Conservation (phyloP, 2,113 vertebrate genomes). For the Calidris pygmaea region DNA sequence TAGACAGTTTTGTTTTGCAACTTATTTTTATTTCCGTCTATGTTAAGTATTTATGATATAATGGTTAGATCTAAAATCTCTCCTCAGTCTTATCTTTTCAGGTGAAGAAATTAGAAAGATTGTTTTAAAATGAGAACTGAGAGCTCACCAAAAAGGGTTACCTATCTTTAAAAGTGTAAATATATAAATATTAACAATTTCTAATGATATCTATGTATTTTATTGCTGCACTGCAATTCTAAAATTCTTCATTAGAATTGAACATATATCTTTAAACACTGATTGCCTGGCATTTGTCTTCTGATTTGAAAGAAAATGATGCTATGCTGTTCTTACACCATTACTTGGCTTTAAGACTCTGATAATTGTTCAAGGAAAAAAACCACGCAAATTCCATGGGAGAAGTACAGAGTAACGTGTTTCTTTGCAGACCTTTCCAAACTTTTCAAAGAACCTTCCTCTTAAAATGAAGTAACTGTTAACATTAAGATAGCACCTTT, state of each 20-base stretch:
- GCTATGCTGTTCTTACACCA: background rate
- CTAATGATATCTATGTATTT: background rate
- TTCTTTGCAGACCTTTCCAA: background rate
- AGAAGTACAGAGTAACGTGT: background rate
- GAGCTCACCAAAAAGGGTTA: background rate
- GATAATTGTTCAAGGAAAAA: background rate
- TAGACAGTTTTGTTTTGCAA: rapidly evolving
- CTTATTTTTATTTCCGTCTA: background rate
- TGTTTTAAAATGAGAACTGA: background rate
- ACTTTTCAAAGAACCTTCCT: background rate
- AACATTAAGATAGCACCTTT: background rate
- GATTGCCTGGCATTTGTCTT: background rate
- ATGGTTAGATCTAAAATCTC: background rate
- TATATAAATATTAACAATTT: background rate
- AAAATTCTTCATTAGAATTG: background rate
- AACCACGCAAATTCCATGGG: background rate
- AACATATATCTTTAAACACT: background rate
- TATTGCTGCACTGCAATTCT: background rate
- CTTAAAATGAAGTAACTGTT: background rate
- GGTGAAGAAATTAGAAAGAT: background rate
- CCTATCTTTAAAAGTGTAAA: background rate
- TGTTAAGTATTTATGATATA: background rate
- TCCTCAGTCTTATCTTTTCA: background rate
- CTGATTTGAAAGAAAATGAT: background rate
- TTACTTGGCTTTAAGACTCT: background rate